Conservation (phyloP, 1,140 invertebrate genomes). For the Cydia fagiglandana region DNA sequence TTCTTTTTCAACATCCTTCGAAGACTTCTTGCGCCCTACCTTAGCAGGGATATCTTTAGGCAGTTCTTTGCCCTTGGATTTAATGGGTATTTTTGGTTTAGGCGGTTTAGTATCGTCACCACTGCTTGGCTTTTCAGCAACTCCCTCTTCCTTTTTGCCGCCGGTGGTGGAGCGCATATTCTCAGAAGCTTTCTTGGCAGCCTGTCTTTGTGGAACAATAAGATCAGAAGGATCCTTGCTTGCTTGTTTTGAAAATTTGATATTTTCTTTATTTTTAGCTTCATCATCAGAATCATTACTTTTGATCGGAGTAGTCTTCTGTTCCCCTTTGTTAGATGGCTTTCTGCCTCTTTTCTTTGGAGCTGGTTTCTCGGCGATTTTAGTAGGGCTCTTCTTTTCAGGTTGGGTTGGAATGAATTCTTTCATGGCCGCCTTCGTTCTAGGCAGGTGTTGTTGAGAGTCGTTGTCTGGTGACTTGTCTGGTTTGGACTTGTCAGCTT, state of each 20-base stretch:
- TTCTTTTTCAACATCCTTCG: conserved; percentile 81
- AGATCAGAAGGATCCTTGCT: conserved; percentile 87
- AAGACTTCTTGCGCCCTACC: conserved; percentile 80
- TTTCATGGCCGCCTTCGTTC: conserved; percentile 91
- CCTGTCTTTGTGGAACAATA: conserved; percentile 94
- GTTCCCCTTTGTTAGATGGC: conserved; percentile 69
- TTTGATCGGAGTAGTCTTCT: conserved; percentile 51
- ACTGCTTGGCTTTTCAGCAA: conserved; percentile 61
- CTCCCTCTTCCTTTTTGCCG: conserved; percentile 68
- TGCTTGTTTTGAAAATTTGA: conserved; percentile 79
- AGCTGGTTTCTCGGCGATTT: conserved; percentile 67
- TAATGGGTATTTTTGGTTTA: conserved; percentile 67
- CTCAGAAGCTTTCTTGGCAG: conserved; percentile 94
- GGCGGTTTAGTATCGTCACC: conserved; percentile 62
- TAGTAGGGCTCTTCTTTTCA: conserved; percentile 61
- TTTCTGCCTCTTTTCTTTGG: conserved; percentile 73
- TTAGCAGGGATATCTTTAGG: conserved; percentile 56
- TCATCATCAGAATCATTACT: conserved; percentile 73
- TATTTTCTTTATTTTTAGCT: conserved; percentile 80
- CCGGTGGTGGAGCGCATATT: conserved; percentile 85
- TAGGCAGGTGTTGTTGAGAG: conserved; percentile 83
- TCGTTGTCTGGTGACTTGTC: conserved; percentile 81
- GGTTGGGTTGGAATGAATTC: conserved; percentile 82
- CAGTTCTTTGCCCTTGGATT: conserved; percentile 65
- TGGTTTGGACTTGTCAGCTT: conserved; percentile 71